Evolutionary conservation across 1,140 invertebrate species (phyloP), one percentile per base, ranked within the genome.

Genomic region (Papilio aristodemus): DNA sequence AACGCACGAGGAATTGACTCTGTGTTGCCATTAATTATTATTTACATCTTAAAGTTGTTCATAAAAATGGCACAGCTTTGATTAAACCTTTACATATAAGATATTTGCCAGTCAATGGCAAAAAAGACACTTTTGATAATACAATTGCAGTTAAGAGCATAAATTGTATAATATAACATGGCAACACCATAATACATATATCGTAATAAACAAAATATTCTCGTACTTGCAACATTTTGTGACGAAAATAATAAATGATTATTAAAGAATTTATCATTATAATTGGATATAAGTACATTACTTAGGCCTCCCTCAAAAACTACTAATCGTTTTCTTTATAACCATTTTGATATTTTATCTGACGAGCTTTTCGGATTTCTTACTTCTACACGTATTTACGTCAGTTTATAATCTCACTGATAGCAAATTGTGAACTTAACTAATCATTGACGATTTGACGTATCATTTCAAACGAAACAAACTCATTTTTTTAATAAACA

Each of bases 61-160:
- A 77, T 81, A 71, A 71, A 71, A 77, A 89, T 89, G 85, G 85
- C 85, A 89, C 86, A 79, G 67, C 60, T 74, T 72, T 66, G 73
- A 60, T 70, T 73, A 19, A 58, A 68, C 67, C 57, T 32, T 43
- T 14, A 32, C 2, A 43, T 43, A 14, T 7, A 17, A 43, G 41
- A 43, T 17, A 43, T 43, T 43, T 43, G 10, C 10, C 19, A 54
- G 46, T 25, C 10, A 54, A 54, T 54, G 46, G 46, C 46, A 11
- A 54, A 25, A 54, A 17, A 22, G 46, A 50, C 17, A 6, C 0
- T 50, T 50, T 22, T 9, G 10, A 50, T 10, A 22, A 19, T 19
- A 39, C 10, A 3, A 39, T 39, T 13, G 0, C 2, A 39, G 0
- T 39, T 39, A 39, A 37, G 7, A 37, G 7, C 13, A 4, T 39